Conservation (phyloP, 2,888 invertebrate genomes). For the Ochropacha duplaris region DNA sequence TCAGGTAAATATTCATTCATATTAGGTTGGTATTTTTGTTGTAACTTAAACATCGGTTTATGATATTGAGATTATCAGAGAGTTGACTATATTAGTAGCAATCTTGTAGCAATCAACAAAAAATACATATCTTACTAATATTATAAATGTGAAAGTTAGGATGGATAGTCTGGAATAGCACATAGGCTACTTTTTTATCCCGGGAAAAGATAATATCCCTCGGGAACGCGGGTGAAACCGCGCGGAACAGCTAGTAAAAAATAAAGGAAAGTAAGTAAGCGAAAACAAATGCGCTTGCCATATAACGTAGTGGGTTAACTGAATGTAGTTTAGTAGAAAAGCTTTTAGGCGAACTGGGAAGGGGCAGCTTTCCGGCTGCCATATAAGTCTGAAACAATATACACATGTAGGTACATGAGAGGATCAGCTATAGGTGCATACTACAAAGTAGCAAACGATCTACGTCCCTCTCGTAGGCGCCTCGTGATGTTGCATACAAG, state of each 20-base stretch:
- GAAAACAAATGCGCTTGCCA: conserved; percentile 18
- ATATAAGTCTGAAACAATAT: conserved; percentile 37
- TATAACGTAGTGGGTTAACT: conserved; percentile 24
- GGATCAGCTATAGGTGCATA: conserved; percentile 33
- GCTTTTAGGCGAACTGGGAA: conserved; percentile 53
- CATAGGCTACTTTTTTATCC: too few relatives aligned
- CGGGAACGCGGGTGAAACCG: too few relatives aligned
- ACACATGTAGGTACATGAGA: conserved; percentile 40
- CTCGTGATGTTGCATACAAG: conserved; percentile 38
- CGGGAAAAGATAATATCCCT: too few relatives aligned
- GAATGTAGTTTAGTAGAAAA: conserved; percentile 46
- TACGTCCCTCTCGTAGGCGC: conserved; percentile 25
- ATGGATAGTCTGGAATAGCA: too few relatives aligned
- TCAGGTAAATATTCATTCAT: too few relatives aligned
- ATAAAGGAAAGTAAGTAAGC: background rate
- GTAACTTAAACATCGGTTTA: too few relatives aligned
- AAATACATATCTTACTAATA: too few relatives aligned
- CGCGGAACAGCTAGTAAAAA: too few relatives aligned
- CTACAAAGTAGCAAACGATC: conserved; percentile 21
- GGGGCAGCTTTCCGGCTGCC: conserved; percentile 33
- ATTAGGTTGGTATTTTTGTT: too few relatives aligned
- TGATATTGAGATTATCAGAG: too few relatives aligned
- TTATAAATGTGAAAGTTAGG: too few relatives aligned
- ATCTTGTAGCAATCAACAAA: conserved; percentile 6
- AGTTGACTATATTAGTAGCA: conserved; percentile 13